Evolutionary conservation across 1,140 invertebrate genomes (phyloP).

Genomic region (Ptiloglossa arizonensis): DNA sequence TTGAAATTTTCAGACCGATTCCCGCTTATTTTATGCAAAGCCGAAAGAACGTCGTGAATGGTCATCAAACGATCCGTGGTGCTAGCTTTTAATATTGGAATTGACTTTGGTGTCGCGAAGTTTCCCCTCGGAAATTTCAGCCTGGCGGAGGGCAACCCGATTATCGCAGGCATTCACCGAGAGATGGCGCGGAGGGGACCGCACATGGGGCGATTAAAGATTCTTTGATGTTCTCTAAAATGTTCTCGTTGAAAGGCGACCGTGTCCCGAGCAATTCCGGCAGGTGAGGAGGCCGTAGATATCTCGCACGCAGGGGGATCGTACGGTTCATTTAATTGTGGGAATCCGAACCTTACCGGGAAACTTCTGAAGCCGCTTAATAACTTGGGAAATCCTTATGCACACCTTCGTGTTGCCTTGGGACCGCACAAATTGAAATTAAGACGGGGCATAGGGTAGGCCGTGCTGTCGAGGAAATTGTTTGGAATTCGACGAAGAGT

Average conservation of each 20-base stretch:
- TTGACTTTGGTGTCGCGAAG: conserved; percentile 45
- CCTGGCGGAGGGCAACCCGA: conserved; percentile 59
- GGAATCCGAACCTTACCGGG: conserved; percentile 74
- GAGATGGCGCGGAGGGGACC: conserved; percentile 70
- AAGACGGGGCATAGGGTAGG: conserved; percentile 24
- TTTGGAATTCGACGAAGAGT: conserved; percentile 14
- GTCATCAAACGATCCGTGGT: conserved; percentile 32
- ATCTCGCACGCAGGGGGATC: conserved; percentile 68
- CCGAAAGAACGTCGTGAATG: neutral
- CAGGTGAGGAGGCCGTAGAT: conserved; percentile 73
- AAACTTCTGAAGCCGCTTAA: conserved; percentile 68
- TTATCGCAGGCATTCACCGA: conserved; percentile 64
- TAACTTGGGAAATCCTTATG: conserved; percentile 67
- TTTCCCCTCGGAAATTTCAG: conserved; percentile 47
- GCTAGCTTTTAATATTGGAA: conserved; percentile 41
- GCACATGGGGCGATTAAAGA: conserved; percentile 74
- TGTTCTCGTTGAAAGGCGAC: conserved; percentile 76
- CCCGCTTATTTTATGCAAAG: neutral
- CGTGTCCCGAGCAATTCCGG: conserved; percentile 75
- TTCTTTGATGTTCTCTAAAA: conserved; percentile 80
- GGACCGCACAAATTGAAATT: conserved; percentile 62
- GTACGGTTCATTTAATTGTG: conserved; percentile 79
- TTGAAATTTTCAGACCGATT: neutral
- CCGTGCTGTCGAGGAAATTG: conserved; percentile 21
- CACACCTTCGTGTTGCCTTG: conserved; percentile 42